Evolutionary conservation across 2,113 vertebrate species (phyloP).

Genomic region (Alligator sinensis): DNA sequence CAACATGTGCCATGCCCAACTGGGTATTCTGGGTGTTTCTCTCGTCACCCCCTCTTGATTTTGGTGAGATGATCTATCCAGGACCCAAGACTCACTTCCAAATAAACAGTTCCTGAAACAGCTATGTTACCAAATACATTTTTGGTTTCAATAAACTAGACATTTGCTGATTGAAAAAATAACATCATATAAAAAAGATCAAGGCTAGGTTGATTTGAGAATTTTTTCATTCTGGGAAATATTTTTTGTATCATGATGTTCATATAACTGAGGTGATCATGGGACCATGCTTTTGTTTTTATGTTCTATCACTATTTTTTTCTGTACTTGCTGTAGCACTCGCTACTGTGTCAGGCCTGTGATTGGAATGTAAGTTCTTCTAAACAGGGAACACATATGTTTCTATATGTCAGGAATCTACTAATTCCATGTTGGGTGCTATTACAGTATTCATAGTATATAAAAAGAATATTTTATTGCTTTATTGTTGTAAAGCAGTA

Average conservation of each 20-base stretch:
- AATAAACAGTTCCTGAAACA: not conserved
- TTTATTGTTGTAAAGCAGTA: not conserved
- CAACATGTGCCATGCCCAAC: not conserved
- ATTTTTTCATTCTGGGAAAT: not conserved
- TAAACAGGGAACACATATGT: not conserved
- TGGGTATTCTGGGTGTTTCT: not conserved
- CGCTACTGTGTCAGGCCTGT: not conserved
- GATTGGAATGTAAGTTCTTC: not conserved
- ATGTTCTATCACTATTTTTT: conserved; percentile 5
- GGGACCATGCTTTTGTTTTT: not conserved
- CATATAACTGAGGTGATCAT: not conserved
- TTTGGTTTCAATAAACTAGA: not conserved
- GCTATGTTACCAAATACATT: not conserved
- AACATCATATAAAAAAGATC: not conserved
- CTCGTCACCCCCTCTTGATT: not conserved
- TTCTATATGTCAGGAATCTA: not conserved
- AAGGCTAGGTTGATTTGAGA: not conserved
- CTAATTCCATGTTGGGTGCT: not conserved
- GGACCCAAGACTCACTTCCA: not conserved
- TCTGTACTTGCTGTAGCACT: not conserved
- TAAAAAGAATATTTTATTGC: not conserved
- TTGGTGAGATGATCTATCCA: not conserved
- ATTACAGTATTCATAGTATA: not conserved
- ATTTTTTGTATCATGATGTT: not conserved
- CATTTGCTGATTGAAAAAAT: not conserved